phyloP scores from a whole-genome alignment of 1,140 invertebrate genomes.

The Nebria ingens region DNA sequence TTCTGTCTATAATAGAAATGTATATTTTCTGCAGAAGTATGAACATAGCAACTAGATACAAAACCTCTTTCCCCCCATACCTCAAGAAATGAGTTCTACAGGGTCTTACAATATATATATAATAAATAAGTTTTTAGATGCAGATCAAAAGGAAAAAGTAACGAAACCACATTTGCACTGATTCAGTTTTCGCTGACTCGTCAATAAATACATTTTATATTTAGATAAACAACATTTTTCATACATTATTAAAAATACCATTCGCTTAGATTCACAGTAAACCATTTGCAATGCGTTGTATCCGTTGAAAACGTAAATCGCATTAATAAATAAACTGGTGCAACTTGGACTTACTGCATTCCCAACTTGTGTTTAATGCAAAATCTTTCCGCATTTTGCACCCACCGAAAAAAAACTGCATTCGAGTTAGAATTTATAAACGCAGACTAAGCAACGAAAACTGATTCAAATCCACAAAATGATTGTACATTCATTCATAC shows the following conservation, averaged over 20 bases:
- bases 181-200: background rate
- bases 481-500: slow-evolving; percentile 10
- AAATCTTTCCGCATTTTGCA: background rate
- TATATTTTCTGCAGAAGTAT: background rate
- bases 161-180: background rate
- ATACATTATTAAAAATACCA: background rate
- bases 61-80: background rate
- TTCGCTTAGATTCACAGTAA: background rate
- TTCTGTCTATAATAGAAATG: background rate
- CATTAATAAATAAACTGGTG: background rate
- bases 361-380: background rate
- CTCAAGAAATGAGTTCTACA: slow-evolving; percentile 2
- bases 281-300: background rate
- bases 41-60: background rate
- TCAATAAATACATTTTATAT: background rate
- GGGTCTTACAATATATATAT: background rate
- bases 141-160: background rate
- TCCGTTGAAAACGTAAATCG: background rate
- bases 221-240: background rate
- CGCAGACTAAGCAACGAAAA: background rate
- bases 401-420: too few relatives aligned
- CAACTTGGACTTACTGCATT: background rate
- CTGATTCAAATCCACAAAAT: slow-evolving; percentile 11
- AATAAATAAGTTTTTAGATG: slow-evolving; percentile 3
- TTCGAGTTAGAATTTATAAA: background rate